These are phyloP conservation scores for Amblyraja radiata DNA, from an alignment of 2,797 vertebrate species.

Conservation along the genomic window DNA sequence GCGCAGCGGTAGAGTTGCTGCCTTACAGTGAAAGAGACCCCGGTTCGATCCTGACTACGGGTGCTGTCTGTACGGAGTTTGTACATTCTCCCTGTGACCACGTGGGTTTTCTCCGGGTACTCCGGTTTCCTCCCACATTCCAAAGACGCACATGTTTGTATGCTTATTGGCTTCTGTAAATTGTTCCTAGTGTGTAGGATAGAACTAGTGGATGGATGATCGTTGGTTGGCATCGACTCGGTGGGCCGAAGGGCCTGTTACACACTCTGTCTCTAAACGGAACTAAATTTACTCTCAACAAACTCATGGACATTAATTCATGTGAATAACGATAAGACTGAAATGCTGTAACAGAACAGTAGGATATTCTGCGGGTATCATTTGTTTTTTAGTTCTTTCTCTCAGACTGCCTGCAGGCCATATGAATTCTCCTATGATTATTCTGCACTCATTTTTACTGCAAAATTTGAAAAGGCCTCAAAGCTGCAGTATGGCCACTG, in stretches of 20 bases:
- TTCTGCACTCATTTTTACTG: neutral
- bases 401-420: neutral
- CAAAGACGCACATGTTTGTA: too few species aligned
- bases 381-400: neutral
- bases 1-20: too few species aligned
- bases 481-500: neutral
- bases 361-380: neutral
- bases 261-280: too few species aligned
- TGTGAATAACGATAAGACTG: neutral
- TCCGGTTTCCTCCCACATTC: too few species aligned
- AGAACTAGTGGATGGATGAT: too few species aligned
- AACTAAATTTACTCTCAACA: neutral
- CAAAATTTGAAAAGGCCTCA: neutral
- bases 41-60: too few species aligned
- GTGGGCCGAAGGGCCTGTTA: neutral
- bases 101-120: too few species aligned
- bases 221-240: neutral
- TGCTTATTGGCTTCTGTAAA: too few species aligned
- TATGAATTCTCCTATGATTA: neutral
- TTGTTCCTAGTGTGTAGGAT: too few species aligned
- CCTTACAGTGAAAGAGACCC: too few species aligned
- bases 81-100: too few species aligned
- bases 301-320: neutral
- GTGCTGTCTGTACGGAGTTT: too few species aligned
- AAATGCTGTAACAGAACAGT: neutral